Evolutionary conservation across 2,113 vertebrate species (phyloP).

Genomic region (Xenopus tropicalis): DNA sequence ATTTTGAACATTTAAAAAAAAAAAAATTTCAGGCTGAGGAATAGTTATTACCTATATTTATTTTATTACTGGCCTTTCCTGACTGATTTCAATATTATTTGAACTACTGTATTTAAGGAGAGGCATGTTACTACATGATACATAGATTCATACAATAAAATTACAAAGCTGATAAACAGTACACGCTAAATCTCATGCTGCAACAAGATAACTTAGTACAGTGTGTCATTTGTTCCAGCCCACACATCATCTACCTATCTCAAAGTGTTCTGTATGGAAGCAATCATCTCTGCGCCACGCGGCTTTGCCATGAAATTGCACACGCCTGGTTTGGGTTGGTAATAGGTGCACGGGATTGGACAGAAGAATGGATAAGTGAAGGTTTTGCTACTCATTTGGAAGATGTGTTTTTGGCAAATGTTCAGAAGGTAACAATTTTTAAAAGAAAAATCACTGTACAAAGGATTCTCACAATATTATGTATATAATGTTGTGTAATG

Average conservation of each 20-base stretch:
- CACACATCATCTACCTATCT: conserved; percentile 91
- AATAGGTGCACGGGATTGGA: conserved; percentile 93
- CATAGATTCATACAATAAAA: no score
- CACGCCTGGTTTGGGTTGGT: conserved; percentile 95
- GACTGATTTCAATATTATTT: no score
- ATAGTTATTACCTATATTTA: no score
- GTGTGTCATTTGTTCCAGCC: conserved; percentile 68
- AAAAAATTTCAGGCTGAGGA: no score
- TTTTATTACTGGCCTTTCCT: no score
- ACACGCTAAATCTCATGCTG: conserved; percentile 38
- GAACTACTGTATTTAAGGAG: no score
- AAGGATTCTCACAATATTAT: no score
- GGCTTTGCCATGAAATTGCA: conserved; percentile 92
- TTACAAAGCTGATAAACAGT: conserved; percentile 25
- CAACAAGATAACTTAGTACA: conserved; percentile 35
- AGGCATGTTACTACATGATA: no score
- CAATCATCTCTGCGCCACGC: conserved; percentile 76
- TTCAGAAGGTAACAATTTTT: conserved; percentile 72
- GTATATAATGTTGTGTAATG: no score
- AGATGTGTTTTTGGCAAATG: conserved; percentile 83
- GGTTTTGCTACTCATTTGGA: conserved; percentile 94
- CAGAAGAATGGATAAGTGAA: conserved; percentile 96
- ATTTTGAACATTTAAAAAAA: no score
- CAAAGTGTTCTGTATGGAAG: conserved; percentile 76
- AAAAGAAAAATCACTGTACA: no score